These are phyloP conservation scores for Melanerpes formicivorus DNA, from an alignment of 2,113 vertebrate genomes.

Conservation along the genomic window DNA sequence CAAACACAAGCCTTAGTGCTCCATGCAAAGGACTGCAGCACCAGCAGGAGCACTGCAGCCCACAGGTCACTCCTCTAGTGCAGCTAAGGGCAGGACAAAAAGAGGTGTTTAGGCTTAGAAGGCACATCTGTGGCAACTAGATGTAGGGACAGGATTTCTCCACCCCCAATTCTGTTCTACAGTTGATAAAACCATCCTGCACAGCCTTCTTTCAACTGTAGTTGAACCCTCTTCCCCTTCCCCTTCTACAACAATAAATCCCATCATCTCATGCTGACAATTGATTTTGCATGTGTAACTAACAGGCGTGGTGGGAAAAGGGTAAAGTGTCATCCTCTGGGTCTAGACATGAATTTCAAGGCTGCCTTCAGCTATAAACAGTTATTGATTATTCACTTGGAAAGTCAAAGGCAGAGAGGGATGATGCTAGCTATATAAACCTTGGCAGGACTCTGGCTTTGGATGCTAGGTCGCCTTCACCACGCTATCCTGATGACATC, in stretches of 20 bases:
- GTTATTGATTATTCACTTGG: constrained; percentile 44
- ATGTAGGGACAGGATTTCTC: not conserved
- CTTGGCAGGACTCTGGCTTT: not conserved
- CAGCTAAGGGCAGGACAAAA: not conserved
- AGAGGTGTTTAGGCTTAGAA: not conserved
- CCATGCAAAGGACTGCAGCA: not conserved
- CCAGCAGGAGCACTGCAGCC: not conserved
- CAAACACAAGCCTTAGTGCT: not conserved
- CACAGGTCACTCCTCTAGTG: not conserved
- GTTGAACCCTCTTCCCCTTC: constrained; percentile 1
- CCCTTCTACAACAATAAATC: not conserved
- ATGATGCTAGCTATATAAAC: not conserved
- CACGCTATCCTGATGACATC: not conserved
- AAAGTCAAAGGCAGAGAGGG: constrained; percentile 25
- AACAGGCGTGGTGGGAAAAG: not conserved
- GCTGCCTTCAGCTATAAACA: constrained; percentile 22
- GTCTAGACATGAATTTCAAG: constrained; percentile 23
- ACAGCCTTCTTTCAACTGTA: not conserved
- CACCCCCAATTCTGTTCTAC: not conserved
- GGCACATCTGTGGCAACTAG: not conserved
- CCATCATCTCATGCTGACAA: not conserved
- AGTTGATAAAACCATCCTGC: not conserved
- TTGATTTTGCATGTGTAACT: constrained; percentile 3
- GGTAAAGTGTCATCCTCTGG: not conserved
- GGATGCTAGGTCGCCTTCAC: not conserved